phyloP scores from a whole-genome alignment of 2,797 vertebrate genomes.

The Nannoperca obscura region DNA sequence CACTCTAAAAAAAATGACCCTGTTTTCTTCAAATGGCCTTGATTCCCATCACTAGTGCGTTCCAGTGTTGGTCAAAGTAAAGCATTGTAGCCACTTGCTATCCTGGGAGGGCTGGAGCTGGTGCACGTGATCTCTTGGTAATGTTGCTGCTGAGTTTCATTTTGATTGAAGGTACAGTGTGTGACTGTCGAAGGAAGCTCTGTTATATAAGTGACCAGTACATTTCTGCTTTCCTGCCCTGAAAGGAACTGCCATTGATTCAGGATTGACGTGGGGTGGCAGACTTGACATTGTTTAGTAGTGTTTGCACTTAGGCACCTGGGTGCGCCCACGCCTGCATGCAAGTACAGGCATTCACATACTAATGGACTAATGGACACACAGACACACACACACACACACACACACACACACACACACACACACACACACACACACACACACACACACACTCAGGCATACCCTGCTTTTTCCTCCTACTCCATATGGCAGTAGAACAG shows the following conservation, averaged over 20 bases:
- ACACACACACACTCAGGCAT: slow-evolving; percentile 40
- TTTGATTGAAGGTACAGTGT: not conserved
- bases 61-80: slow-evolving; percentile 30
- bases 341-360: slow-evolving; percentile 46
- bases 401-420: slow-evolving; percentile 22
- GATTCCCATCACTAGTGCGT: not conserved
- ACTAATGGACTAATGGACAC: slow-evolving; percentile 67
- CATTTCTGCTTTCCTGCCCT: slow-evolving; percentile 2
- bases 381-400: slow-evolving; percentile 29
- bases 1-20: too few relatives aligned
- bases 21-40: too few relatives aligned
- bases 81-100: slow-evolving; percentile 53
- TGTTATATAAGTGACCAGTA: slow-evolving; percentile 2
- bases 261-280: not conserved
- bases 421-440: too few relatives aligned
- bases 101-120: slow-evolving; percentile 2
- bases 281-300: slow-evolving; percentile 31
- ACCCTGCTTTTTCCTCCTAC: slow-evolving; percentile 50
- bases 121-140: not conserved
- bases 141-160: slow-evolving; percentile 25
- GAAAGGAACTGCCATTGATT: slow-evolving; percentile 2
- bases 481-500: slow-evolving; percentile 53
- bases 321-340: slow-evolving; percentile 41
- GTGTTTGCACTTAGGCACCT: slow-evolving; percentile 54
- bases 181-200: not conserved